Base-by-base conservation (phyloP, 2,888 invertebrate species). In the Panorpa germanica region DNA sequence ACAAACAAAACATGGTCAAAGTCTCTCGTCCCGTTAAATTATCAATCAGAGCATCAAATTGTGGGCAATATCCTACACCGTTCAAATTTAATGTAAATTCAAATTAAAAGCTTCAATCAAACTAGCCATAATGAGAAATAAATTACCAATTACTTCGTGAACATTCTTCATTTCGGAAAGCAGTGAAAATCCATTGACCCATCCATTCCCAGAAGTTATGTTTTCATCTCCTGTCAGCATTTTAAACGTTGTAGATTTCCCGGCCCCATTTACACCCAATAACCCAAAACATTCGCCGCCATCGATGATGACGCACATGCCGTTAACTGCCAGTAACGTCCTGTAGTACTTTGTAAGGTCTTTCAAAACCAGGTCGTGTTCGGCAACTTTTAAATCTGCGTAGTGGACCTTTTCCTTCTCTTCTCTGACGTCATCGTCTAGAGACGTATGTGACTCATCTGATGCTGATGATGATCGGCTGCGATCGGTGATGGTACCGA, bases 311-410 rank as follows among this genome's bases (percentile, higher is more conserved):
- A 61, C 57, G 5, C 62, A 68, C 3, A 76, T 53, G 37, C 70
- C 69, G 44, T 78, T 68, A 1, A 85, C 83, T 2, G 80, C 82
- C 22, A 70, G 49, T 33, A 74, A 56, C 2, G 57, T 58, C 9
- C 65, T 66, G 42, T 81, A 82, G 43, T 61, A 65, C 48, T 82
- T 82, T 14, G 70, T 62, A 10, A 83, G 52, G 35, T 62, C 56
- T 26, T 57, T 61, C 4, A 70, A 46, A 5, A 69, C 61, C 3
- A 73, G 45, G 3, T 54, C 58, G 41, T 60, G 41, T 7, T 38
- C 34, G 13, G 32, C 26, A 4, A 52, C 40, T 28, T 48, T 46
- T 2, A 26, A 21, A 5, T 40, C 36, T 8, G 43, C 37, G 6
- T 41, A 40, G 24, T 41, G 37, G 11, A 55, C 46, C 33, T 39